These are phyloP conservation scores for Piaya cayana DNA, from an alignment of 2,113 vertebrate genomes.

Conservation along the genomic window DNA sequence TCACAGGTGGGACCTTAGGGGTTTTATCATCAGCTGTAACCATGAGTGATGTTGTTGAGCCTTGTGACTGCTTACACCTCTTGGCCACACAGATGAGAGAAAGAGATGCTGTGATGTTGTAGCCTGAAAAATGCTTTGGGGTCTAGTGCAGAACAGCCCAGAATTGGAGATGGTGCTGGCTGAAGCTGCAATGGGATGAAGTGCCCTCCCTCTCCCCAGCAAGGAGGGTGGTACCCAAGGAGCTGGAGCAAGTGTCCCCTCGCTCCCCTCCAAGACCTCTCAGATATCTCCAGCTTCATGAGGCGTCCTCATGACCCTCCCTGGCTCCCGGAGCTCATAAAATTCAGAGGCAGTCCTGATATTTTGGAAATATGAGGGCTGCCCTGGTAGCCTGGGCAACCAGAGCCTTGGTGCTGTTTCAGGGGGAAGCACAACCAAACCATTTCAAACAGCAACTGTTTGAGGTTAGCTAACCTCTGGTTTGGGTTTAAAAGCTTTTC, in stretches of 20 bases:
- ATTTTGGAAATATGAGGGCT: accelerated
- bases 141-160: neutral
- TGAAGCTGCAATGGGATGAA: too few relatives aligned
- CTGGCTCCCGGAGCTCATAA: neutral
- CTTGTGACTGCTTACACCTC: neutral
- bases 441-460: neutral
- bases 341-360: too few relatives aligned
- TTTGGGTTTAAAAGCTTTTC: neutral
- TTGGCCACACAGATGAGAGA: neutral
- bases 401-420: neutral
- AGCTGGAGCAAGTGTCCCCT: accelerated
- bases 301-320: neutral
- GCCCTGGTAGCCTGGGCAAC: neutral
- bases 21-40: neutral
- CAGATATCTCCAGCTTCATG: accelerated
- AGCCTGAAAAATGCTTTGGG: accelerated
- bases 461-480: neutral
- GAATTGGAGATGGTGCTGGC: too few relatives aligned
- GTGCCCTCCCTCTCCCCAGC: neutral
- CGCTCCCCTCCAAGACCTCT: neutral
- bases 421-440: neutral
- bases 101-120: neutral
- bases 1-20: neutral
- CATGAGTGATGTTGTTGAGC: too few relatives aligned
- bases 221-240: neutral